A percentile compares a stretch with the other conserved stretches of the same genome.
Conservation (phyloP, 2,113 vertebrate species). For the Sorex araneus region DNA sequence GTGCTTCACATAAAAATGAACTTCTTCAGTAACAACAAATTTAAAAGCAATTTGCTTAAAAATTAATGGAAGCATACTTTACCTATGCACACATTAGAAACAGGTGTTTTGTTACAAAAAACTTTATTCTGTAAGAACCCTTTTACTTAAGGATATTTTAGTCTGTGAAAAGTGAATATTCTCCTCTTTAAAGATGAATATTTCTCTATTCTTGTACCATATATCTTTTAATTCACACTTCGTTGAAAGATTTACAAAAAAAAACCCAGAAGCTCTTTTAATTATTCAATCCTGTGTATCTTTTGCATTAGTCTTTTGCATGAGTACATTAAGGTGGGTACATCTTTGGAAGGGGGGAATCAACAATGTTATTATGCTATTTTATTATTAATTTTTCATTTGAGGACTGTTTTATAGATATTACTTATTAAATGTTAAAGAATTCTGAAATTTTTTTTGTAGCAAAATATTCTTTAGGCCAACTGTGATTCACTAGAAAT, state of each 20-base stretch:
- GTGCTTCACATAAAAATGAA: too few species aligned
- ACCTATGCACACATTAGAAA: background rate
- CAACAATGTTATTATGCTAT: background rate
- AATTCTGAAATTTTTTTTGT: slow-evolving; percentile 48
- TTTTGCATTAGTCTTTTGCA: background rate
- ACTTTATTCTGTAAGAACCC: background rate
- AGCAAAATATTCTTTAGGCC: slow-evolving; percentile 59
- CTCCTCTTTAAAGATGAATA: background rate
- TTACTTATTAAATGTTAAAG: slow-evolving; percentile 66
- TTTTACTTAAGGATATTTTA: accelerated
- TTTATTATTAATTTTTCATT: slow-evolving; percentile 47
- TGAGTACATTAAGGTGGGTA: background rate
- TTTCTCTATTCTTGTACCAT: background rate
- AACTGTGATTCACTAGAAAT: slow-evolving; percentile 74
- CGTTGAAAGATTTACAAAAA: background rate
- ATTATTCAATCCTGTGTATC: background rate
- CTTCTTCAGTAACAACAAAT: background rate
- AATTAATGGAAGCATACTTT: background rate
- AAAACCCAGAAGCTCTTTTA: background rate
- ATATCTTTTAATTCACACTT: background rate
- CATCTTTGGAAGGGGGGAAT: background rate
- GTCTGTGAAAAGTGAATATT: background rate
- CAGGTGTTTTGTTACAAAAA: background rate
- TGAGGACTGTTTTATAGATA: background rate
- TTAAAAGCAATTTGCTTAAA: background rate